phyloP scores from a whole-genome alignment of 2,888 invertebrate species.

The Drosophila pegasa region DNA sequence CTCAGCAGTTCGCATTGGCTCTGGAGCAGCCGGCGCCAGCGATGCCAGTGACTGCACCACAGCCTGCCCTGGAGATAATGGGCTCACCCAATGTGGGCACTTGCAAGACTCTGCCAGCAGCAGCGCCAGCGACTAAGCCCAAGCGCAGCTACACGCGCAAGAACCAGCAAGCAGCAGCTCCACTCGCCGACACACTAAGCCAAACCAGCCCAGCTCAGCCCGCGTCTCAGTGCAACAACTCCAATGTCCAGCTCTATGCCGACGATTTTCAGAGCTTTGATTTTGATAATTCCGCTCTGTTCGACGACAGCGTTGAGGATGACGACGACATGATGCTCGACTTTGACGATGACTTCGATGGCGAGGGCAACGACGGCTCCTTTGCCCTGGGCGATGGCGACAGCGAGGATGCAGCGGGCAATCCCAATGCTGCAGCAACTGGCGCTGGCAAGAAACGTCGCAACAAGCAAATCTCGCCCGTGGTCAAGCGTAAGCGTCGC shows the following conservation, averaged over 20 bases:
- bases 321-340: conserved; percentile 82
- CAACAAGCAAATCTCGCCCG: conserved; percentile 90
- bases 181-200: conserved; percentile 3
- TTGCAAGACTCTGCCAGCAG: conserved; percentile 68
- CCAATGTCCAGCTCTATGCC: conserved; percentile 61
- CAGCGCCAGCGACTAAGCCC: conserved; percentile 56
- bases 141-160: conserved; percentile 82
- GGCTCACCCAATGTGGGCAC: conserved; percentile 83
- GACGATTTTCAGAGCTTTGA: conserved; percentile 82
- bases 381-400: conserved; percentile 75
- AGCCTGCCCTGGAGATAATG: conserved; percentile 63
- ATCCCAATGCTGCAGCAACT: conserved; percentile 21
- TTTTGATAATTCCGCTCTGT: conserved; percentile 81
- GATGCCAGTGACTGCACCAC: conserved; percentile 9
- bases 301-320: conserved; percentile 83
- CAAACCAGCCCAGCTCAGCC: conserved; percentile 19
- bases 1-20: conserved; percentile 45
- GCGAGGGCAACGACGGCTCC: conserved; percentile 72
- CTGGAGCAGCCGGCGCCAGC: conserved; percentile 42
- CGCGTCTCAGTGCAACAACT: conserved; percentile 28
- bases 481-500: conserved; percentile 92
- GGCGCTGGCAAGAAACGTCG: conserved; percentile 86
- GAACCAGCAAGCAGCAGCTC: conserved; percentile 45
- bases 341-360: conserved; percentile 80
- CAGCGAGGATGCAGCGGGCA: conserved; percentile 61